These are phyloP conservation scores for Aromia moschata DNA, from an alignment of 2,888 invertebrate genomes.

Conservation along the genomic window DNA sequence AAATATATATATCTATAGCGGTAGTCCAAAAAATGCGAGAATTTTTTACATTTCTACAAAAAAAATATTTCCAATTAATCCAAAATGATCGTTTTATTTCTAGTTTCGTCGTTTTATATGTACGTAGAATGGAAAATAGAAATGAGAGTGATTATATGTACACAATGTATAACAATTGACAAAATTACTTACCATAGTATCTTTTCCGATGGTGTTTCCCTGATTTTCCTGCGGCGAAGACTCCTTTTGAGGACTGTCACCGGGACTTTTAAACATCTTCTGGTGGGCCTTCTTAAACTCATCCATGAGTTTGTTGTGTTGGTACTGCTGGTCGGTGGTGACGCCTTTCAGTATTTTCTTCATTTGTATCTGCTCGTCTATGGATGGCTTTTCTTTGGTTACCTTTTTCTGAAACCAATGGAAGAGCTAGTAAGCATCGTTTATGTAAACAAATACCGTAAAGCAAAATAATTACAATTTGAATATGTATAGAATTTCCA, in stretches of 20 bases:
- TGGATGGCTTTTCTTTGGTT: slow-evolving; percentile 51
- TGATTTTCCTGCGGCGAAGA: slow-evolving; percentile 20
- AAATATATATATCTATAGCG: too few species aligned
- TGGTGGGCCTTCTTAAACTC: slow-evolving; percentile 89
- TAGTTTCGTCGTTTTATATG: too few species aligned
- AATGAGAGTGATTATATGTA: too few species aligned
- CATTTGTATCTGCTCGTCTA: slow-evolving; percentile 60
- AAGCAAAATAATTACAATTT: slow-evolving; percentile 9
- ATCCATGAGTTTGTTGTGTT: slow-evolving; percentile 84
- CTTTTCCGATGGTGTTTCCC: slow-evolving; percentile 27
- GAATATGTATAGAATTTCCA: too few species aligned
- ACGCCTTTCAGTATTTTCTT: slow-evolving; percentile 63
- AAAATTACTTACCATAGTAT: slow-evolving; percentile 39
- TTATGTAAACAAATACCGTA: not conserved
- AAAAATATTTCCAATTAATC: too few species aligned
- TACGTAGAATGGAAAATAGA: too few species aligned
- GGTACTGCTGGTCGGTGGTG: slow-evolving; percentile 72
- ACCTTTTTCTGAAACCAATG: slow-evolving; percentile 52
- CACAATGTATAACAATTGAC: too few species aligned
- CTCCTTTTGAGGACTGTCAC: slow-evolving; percentile 31
- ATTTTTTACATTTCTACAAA: too few species aligned
- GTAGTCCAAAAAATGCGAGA: too few species aligned
- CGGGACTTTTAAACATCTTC: slow-evolving; percentile 77
- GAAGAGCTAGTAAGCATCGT: not conserved
- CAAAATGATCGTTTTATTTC: too few species aligned